Base-by-base conservation (phyloP, 2,113 vertebrate species). In the Pollimyrus isidori region DNA sequence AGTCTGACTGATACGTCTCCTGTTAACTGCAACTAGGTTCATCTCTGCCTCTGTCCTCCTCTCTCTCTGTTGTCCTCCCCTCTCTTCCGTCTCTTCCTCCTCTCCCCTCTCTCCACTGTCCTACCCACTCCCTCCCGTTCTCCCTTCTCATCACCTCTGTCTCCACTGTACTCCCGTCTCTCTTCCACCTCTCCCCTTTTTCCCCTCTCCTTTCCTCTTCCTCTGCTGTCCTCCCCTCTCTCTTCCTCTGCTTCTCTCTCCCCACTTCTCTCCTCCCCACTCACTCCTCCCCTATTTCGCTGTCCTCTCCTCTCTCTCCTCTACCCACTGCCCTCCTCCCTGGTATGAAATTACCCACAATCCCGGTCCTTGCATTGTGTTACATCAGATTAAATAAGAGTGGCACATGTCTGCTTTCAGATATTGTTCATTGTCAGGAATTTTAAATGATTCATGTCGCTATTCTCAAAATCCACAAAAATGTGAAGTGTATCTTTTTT, bases 331-430 rank as follows among this genome's bases (percentile, higher is more conserved):
- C 26, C 49, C 30, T 39, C 58, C 52, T 86, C 49, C 87, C 69
- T 45, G 19, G 76, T 82, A 82, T 45, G 62, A 30, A 69, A 69
- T 80, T 42, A 42, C 48, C 86, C 26, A 30, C 90, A 89, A 90
- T 87, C 69, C 88, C 87, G 56, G 91, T 88, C 89, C 82, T 94
- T 95, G 91, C 93, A 92, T 86, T 92, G 89, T 88, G 90, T 95
- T 95, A 94, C 93, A 94, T 95, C 94, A 95, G 91, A 92, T 94
- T 89, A 91, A 45, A 91, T 93, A 92, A 91, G 88, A 91, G 92
- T 84, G 87, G 82, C 80, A 93, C 87, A 82, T 87, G 90, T 86
- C 91, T 87, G 86, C 7, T 42, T 58, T 65, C 19, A 45, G n/a
- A 87, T 73, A 76, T 48, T 84, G 82, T 15, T 52, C 65, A 49